These are phyloP conservation scores for Cosmia trapezina DNA, from an alignment of 2,888 invertebrate genomes.

Conservation along the genomic window DNA sequence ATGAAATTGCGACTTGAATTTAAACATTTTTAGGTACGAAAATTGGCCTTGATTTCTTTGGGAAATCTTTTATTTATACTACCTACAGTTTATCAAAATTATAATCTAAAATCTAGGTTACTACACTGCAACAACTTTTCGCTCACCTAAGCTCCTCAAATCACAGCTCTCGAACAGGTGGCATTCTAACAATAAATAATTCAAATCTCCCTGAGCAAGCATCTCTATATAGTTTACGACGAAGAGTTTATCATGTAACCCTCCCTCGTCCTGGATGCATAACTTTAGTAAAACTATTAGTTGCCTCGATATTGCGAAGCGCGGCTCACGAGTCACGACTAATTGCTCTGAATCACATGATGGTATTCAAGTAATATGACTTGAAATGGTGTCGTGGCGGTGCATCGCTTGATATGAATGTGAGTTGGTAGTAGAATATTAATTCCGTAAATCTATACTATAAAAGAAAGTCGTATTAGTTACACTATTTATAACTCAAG, in stretches of 20 bases:
- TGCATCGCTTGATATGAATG: conserved; percentile 8
- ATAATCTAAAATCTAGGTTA: not conserved
- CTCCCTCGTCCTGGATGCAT: conserved; percentile 44
- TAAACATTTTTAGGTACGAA: too few species aligned
- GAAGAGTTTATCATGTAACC: conserved; percentile 28
- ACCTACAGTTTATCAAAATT: too few species aligned
- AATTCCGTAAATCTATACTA: not conserved
- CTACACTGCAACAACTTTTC: conserved; percentile 7
- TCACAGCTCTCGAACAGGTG: conserved; percentile 11
- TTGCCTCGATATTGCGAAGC: conserved; percentile 30
- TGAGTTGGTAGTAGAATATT: conserved; percentile 1
- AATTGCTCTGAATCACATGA: conserved; percentile 29
- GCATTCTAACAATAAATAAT: conserved; percentile 50
- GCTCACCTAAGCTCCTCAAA: conserved; percentile 4
- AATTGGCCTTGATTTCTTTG: too few species aligned
- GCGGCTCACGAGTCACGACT: conserved; percentile 1
- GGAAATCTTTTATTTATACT: too few species aligned
- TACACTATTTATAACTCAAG: too few species aligned
- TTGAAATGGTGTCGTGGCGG: conserved; percentile 16
- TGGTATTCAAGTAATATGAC: conserved; percentile 31
- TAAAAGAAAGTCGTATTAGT: too few species aligned
- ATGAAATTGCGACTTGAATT: too few species aligned
- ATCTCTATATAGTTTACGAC: conserved; percentile 21
- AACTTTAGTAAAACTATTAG: conserved; percentile 55
- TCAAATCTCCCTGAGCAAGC: conserved; percentile 8